Evolutionary conservation across 2,888 invertebrate genomes (phyloP), one percentile per base, ranked within the genome.

Genomic region (Drosophila mimica): DNA sequence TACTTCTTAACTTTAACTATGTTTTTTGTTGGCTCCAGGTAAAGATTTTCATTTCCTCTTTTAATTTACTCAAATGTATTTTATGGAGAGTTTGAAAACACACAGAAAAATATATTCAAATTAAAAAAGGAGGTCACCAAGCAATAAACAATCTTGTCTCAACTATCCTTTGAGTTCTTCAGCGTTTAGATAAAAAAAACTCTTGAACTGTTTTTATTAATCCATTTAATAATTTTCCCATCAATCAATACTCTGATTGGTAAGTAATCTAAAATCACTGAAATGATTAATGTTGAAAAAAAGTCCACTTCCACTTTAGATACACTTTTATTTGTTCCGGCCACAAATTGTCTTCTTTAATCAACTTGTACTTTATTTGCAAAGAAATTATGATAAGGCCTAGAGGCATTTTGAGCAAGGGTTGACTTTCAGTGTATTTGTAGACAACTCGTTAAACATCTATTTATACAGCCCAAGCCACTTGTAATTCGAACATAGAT

Each of bases 321-420:
- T 28, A 31, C 38, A 20, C 13, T 28, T 7, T 7, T 57, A 52
- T 81, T 77, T 78, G 82, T 53, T 28, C 72, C 66, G 65, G 15
- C 25, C 52, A 52, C 51, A 63, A 62, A 49, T 53, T 17, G 20
- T 33, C 8, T 60, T 28, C 48, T 53, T 17, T 17, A 17, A 28
- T 36, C 28, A 58, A 58, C 48, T 70, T 57, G 51, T 64, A 80
- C 67, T 60, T 46, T 85, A 82, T 82, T 88, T 88, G 86, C 86
- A 73, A 82, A 71, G 76, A 83, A 85, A 70, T 82, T 57, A 56
- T 67, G 82, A 88, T 82, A 82, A 82, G 64, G 60, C 11, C 34
- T 11, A 54, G 17, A n/a, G 5, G 49, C 0, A 46, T 11, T 59
- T 63, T 33, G 54, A 34, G 17, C 11, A 25, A 36, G 43, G 46